Conservation (phyloP, 2,113 vertebrate genomes). For the Scomber colias region DNA sequence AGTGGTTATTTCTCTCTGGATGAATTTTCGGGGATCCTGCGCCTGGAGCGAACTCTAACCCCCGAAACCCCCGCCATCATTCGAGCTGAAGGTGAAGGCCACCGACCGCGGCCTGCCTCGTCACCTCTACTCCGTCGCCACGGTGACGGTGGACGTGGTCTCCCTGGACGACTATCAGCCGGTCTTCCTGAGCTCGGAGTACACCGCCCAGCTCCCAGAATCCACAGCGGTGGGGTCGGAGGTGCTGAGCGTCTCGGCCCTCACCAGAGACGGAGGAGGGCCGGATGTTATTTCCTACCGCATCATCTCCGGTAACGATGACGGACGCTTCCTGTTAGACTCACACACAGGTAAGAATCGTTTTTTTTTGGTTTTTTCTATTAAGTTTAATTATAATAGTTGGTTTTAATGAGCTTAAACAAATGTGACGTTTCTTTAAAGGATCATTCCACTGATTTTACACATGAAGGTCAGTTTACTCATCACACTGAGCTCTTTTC, state of each 20-base stretch:
- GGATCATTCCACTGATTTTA: no score
- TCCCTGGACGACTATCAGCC: conserved; percentile 93
- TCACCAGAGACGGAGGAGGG: conserved; percentile 83
- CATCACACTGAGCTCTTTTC: no score
- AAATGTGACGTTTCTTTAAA: no score
- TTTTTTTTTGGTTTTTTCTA: background rate
- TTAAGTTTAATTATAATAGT: no score
- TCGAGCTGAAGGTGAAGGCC: conserved; percentile 92
- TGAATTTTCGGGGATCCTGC: conserved; percentile 91
- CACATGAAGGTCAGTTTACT: background rate
- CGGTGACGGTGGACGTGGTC: conserved; percentile 90
- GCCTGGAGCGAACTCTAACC: conserved; percentile 90
- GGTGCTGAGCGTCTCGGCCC: conserved; percentile 87
- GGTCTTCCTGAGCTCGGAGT: conserved; percentile 90
- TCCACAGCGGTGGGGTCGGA: conserved; percentile 85
- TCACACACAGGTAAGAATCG: conserved; percentile 86
- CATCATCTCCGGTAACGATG: conserved; percentile 91
- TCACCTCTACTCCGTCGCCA: conserved; percentile 88
- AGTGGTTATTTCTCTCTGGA: conserved; percentile 93
- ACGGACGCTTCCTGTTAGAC: conserved; percentile 88
- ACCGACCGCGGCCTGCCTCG: conserved; percentile 89
- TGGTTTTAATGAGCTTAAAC: no score
- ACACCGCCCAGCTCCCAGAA: conserved; percentile 88
- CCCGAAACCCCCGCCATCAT: conserved; percentile 77
- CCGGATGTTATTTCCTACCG: conserved; percentile 85